Evolutionary conservation across 2,888 invertebrate genomes (phyloP).

Genomic region (Therioaphis trifolii): DNA sequence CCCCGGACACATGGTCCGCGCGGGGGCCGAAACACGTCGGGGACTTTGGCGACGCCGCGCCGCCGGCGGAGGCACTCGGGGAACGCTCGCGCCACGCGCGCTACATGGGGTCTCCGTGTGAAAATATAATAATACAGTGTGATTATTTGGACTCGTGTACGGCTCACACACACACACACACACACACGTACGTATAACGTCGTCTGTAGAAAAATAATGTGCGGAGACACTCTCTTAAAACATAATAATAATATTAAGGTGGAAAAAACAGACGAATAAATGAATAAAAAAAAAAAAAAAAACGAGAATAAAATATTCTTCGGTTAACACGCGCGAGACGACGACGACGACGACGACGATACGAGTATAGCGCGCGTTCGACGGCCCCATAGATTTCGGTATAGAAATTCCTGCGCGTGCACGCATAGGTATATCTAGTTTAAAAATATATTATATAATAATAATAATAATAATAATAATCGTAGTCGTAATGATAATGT

Average conservation of each 20-base stretch:
- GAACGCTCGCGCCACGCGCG: no score
- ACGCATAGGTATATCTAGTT: constrained; percentile 35
- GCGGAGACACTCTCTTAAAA: constrained; percentile 34
- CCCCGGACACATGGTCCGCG: no score
- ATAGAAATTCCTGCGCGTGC: constrained; percentile 33
- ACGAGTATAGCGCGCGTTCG: neutral
- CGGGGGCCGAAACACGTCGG: no score
- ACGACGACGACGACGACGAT: neutral
- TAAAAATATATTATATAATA: constrained; percentile 56
- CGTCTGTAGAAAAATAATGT: constrained; percentile 8
- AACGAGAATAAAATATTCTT: constrained; percentile 46
- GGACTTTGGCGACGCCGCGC: no score
- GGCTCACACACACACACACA: neutral
- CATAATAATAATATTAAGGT: constrained; percentile 12
- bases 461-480: constrained; percentile 41
- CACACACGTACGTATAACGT: neutral
- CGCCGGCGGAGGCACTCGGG: constrained; percentile 46
- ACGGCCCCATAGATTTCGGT: neutral
- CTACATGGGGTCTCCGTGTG: constrained; percentile 41
- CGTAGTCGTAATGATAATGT: constrained; percentile 59
- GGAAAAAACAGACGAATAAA: neutral
- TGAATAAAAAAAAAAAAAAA: neutral
- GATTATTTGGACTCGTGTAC: constrained; percentile 33
- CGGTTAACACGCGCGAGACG: neutral
- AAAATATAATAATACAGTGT: constrained; percentile 50